Evolutionary conservation across 2,888 invertebrate species (phyloP).

Genomic region (Hoplodrina blanda): DNA sequence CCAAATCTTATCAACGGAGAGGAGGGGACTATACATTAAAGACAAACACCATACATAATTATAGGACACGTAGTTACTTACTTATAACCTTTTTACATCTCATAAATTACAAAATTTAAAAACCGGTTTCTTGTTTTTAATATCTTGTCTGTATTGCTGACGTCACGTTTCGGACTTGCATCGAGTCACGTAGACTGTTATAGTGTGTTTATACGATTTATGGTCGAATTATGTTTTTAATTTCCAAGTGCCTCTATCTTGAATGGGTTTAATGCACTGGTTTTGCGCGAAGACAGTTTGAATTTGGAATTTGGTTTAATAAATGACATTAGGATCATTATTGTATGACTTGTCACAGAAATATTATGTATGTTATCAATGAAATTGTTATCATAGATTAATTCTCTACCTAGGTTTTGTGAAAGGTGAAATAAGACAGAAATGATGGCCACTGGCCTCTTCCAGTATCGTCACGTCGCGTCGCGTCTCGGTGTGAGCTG

Average conservation of each 20-base stretch:
- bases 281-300: not conserved
- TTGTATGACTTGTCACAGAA: not conserved
- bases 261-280: not conserved
- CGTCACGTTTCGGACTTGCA: conserved; percentile 4
- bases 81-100: not conserved
- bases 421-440: too few species aligned
- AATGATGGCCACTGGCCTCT: too few species aligned
- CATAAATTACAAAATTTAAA: conserved; percentile 18
- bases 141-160: not conserved
- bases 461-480: too few species aligned
- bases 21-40: too few species aligned
- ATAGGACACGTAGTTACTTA: too few species aligned
- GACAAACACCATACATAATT: too few species aligned
- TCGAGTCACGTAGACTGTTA: conserved; percentile 28
- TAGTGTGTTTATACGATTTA: conserved; percentile 7
- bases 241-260: not conserved
- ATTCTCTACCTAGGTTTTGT: too few species aligned
- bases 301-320: not conserved
- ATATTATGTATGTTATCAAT: too few species aligned
- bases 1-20: too few species aligned
- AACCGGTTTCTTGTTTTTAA: conserved; percentile 2
- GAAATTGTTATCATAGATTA: too few species aligned
- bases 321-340: not conserved
- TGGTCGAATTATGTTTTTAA: conserved; percentile 16
- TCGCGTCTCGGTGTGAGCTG: too few species aligned